These are phyloP conservation scores for Orchesella cincta DNA, from an alignment of 1,140 invertebrate species.

Conservation along the genomic window DNA sequence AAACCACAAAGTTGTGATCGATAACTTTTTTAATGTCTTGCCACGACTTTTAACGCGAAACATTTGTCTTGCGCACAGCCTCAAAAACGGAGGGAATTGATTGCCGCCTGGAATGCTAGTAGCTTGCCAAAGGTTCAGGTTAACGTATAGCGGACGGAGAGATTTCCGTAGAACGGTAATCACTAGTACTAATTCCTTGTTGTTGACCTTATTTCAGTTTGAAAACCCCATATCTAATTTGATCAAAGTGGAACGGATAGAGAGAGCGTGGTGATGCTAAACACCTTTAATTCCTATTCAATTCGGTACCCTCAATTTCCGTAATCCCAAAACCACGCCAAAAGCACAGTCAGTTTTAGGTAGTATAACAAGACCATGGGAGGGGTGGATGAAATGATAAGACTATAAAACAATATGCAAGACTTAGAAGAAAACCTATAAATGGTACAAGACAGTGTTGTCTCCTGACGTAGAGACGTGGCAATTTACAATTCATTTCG, in stretches of 20 bases:
- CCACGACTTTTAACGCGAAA: constrained; percentile 52
- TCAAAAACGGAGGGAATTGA: constrained; percentile 49
- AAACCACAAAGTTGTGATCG: constrained; percentile 54
- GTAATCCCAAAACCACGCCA: constrained; percentile 33
- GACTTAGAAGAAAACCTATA: too few relatives aligned
- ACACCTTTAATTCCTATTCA: constrained; percentile 10
- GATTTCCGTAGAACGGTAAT: not conserved
- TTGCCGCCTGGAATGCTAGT: not conserved
- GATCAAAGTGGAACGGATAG: constrained; percentile 23
- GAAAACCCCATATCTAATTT: not conserved
- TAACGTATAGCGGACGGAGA: not conserved
- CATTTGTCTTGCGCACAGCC: constrained; percentile 53
- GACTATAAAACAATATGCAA: too few relatives aligned
- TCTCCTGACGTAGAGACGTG: too few relatives aligned
- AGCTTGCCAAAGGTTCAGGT: not conserved
- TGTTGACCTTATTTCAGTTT: not conserved
- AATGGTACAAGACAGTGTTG: too few relatives aligned
- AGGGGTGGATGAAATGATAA: too few relatives aligned
- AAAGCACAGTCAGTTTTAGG: constrained; percentile 54
- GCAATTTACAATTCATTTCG: too few relatives aligned
- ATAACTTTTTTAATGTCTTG: constrained; percentile 56
- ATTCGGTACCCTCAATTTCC: constrained; percentile 8
- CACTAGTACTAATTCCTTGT: not conserved
- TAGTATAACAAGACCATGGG: constrained; percentile 55
- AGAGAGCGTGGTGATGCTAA: constrained; percentile 27